Percentiles rank a stretch among this genome's conserved stretches.
phyloP scores from a whole-genome alignment of 2,113 vertebrate genomes.

The Bothrops jararaca region DNA sequence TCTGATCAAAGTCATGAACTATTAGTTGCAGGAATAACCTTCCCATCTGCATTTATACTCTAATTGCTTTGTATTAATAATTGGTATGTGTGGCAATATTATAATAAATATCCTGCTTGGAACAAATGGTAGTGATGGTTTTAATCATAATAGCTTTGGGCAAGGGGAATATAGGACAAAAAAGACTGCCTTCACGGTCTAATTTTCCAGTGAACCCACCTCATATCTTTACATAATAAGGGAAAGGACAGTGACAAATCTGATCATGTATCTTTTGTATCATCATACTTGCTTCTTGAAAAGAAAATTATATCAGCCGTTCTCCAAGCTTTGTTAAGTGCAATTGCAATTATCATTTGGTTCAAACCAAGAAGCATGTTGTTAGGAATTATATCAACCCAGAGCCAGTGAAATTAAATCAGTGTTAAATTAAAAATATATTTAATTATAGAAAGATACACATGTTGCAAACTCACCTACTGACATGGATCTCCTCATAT shows the following conservation, averaged over 20 bases:
- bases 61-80: constrained; percentile 2
- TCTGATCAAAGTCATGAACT: neutral
- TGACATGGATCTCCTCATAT: neutral
- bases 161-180: neutral
- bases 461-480: neutral
- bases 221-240: neutral
- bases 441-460: neutral
- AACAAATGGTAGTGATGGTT: neutral
- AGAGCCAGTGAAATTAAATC: neutral
- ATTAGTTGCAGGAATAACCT: neutral
- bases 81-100: neutral
- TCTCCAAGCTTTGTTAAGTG: neutral
- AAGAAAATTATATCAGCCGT: neutral
- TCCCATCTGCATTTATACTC: neutral
- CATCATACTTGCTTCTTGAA: neutral
- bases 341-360: neutral
- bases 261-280: neutral
- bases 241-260: neutral
- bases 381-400: neutral
- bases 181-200: neutral
- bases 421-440: neutral
- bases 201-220: neutral
- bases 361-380: neutral
- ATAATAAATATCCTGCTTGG: neutral
- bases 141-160: neutral